phyloP scores from a whole-genome alignment of 2,888 invertebrate genomes.

The Chromoteleia sp. region DNA sequence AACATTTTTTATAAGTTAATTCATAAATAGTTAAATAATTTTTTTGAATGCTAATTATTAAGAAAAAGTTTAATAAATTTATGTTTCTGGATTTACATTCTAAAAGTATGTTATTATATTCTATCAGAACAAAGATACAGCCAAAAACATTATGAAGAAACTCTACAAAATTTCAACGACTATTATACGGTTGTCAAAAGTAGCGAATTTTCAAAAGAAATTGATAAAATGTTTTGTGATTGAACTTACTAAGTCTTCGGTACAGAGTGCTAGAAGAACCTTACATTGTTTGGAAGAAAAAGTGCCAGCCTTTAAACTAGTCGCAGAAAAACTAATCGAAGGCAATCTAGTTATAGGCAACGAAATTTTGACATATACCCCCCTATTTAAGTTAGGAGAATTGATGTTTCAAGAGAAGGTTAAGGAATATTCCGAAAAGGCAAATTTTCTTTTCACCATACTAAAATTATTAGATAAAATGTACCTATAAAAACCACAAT shows the following conservation, averaged over 20 bases:
- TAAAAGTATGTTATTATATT: too few species aligned
- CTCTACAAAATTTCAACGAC: background rate
- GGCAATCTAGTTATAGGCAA: background rate
- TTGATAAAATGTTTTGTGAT: background rate
- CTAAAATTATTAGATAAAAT: too few species aligned
- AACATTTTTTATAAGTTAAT: too few species aligned
- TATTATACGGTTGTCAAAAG: background rate
- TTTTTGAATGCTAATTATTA: too few species aligned
- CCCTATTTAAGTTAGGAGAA: background rate
- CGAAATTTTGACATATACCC: background rate
- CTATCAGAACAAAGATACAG: background rate
- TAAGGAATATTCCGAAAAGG: too few species aligned
- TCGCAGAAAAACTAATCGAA: background rate
- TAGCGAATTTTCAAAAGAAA: background rate
- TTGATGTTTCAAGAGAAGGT: background rate
- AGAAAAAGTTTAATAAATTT: too few species aligned
- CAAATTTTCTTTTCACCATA: too few species aligned
- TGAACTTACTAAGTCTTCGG: background rate
- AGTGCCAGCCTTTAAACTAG: conserved; percentile 13
- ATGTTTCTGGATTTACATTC: too few species aligned
- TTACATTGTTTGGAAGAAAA: conserved; percentile 8
- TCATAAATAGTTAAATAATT: background rate
- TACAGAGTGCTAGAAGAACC: conserved; percentile 1
- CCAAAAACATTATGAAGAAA: background rate
- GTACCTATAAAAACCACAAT: too few species aligned